These are phyloP conservation scores for Drosophila greeni DNA, from an alignment of 2,888 invertebrate genomes.

Conservation along the genomic window DNA sequence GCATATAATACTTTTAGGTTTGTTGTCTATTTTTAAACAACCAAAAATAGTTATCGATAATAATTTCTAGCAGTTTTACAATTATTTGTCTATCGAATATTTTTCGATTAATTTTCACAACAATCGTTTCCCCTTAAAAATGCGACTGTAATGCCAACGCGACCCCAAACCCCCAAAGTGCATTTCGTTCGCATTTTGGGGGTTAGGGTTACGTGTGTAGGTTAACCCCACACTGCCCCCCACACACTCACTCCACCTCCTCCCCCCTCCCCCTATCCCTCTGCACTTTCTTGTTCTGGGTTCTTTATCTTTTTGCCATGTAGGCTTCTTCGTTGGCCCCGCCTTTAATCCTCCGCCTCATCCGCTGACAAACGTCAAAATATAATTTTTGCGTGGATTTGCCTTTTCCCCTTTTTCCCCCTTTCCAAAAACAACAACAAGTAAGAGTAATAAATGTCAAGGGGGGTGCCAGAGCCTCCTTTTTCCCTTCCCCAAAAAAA, in stretches of 20 bases:
- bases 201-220: constrained; percentile 18
- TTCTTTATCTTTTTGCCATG: constrained; percentile 37
- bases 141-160: constrained; percentile 23
- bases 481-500: constrained; percentile 1
- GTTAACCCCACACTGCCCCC: constrained; percentile 10
- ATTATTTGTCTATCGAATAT: neutral
- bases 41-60: neutral
- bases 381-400: constrained; percentile 71
- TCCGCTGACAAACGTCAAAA: constrained; percentile 65
- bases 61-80: too few relatives aligned
- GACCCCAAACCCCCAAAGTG: constrained; percentile 51
- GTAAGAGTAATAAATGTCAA: constrained; percentile 43
- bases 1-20: neutral
- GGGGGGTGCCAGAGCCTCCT: constrained; percentile 9
- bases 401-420: constrained; percentile 28
- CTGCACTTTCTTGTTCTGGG: constrained; percentile 20
- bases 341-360: constrained; percentile 22
- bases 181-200: constrained; percentile 34
- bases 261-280: too few relatives aligned
- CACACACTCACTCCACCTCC: neutral
- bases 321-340: constrained; percentile 25
- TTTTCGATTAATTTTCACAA: too few relatives aligned
- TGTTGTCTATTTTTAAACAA: too few relatives aligned
- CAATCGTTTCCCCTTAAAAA: neutral
- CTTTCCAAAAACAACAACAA: constrained; percentile 28